Percentiles rank a stretch among this genome's conserved stretches.
Evolutionary conservation across 2,113 vertebrate species (phyloP).

Genomic region (Stictonetta naevosa): DNA sequence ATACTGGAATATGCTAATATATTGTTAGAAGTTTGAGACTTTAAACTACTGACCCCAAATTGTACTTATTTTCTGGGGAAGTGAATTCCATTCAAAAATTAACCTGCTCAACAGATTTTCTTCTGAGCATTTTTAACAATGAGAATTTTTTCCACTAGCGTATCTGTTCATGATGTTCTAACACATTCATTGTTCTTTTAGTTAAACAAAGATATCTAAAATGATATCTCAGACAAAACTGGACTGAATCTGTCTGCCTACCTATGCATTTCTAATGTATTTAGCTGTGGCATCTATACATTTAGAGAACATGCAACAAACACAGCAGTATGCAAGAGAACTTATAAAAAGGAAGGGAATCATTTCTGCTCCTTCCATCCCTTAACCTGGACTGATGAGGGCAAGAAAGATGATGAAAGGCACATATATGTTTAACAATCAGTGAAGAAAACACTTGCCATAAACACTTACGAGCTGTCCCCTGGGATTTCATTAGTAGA

Average conservation of each 20-base stretch:
- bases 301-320: neutral
- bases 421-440: neutral
- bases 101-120: neutral
- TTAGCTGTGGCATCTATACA: neutral
- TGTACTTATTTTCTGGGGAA: neutral
- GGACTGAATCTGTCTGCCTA: neutral
- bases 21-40: neutral
- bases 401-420: neutral
- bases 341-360: neutral
- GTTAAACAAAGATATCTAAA: conserved; percentile 14
- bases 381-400: neutral
- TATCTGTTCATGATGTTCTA: neutral
- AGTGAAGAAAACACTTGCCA: neutral
- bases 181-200: neutral
- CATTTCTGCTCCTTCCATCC: neutral
- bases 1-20: neutral
- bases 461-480: conserved; percentile 69
- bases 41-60: neutral
- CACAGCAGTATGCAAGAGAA: neutral
- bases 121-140: neutral
- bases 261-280: neutral
- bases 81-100: neutral
- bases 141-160: neutral
- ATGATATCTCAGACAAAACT: neutral
- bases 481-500: conserved; percentile 69